A percentile compares a stretch with the other conserved stretches of the same genome.
These are phyloP conservation scores for Adelges cooleyi DNA, from an alignment of 1,140 invertebrate genomes.

Conservation along the genomic window DNA sequence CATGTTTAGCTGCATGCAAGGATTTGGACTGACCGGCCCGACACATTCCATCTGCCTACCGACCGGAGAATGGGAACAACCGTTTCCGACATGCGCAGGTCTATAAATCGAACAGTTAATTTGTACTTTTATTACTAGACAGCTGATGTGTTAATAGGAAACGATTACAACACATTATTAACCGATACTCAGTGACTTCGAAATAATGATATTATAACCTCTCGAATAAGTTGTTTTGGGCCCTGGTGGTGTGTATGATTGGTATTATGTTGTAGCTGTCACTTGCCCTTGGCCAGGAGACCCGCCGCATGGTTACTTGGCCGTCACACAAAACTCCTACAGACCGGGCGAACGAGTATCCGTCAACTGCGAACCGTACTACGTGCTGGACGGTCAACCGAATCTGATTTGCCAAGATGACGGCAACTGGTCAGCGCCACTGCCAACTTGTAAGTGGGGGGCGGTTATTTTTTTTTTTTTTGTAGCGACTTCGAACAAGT, in stretches of 20 bases:
- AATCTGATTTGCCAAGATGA: conserved; percentile 78
- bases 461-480: neutral
- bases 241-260: neutral
- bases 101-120: conserved; percentile 34
- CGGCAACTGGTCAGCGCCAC: conserved; percentile 69
- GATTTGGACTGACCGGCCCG: conserved; percentile 62
- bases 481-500: conserved; percentile 7
- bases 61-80: conserved; percentile 65
- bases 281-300: conserved; percentile 56
- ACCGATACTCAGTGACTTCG: conserved; percentile 13
- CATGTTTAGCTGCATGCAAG: conserved; percentile 64
- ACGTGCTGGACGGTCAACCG: conserved; percentile 73
- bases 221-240: neutral
- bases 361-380: conserved; percentile 74
- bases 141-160: neutral
- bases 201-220: neutral
- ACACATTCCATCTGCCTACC: conserved; percentile 61
- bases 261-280: conserved; percentile 51
- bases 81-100: conserved; percentile 62
- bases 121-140: too few relatives aligned
- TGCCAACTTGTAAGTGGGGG: conserved; percentile 62
- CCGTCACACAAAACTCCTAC: conserved; percentile 53
- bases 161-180: too few relatives aligned
- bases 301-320: conserved; percentile 63
- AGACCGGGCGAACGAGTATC: conserved; percentile 70